Evolutionary conservation across 2,888 invertebrate genomes (phyloP).

Genomic region (Imbricaverruca yamaguchii): DNA sequence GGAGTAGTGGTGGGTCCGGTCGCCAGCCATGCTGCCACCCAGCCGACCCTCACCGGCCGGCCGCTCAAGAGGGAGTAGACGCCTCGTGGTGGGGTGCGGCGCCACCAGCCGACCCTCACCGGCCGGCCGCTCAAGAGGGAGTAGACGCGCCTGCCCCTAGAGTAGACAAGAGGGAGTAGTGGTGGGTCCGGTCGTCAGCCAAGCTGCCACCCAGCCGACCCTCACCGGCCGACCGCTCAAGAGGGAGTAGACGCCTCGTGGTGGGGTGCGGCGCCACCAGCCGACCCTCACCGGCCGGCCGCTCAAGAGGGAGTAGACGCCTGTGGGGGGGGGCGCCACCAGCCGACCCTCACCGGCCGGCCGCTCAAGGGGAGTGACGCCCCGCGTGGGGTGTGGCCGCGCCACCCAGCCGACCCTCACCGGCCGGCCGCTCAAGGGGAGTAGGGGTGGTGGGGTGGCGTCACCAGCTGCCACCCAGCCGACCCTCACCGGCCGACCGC

Average conservation of each 20-base stretch:
- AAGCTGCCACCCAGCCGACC: neutral
- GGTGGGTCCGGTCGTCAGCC: neutral
- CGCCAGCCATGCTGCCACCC: neutral
- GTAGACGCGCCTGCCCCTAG: neutral
- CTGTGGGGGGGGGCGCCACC: no score
- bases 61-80: neutral
- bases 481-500: neutral
- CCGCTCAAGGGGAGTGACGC: neutral
- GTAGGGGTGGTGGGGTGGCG: neutral
- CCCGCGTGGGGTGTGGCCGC: neutral
- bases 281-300: no score
- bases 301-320: no score
- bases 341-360: neutral
- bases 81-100: neutral
- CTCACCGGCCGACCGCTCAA: neutral
- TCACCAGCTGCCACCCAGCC: neutral
- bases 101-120: neutral
- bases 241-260: neutral
- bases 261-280: neutral
- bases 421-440: neutral
- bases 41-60: neutral
- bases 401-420: neutral
- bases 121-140: no score
- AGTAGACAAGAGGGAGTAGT: constrained; percentile 3
- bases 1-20: neutral